These are phyloP conservation scores for Gymnocypris eckloni DNA, from an alignment of 2,797 vertebrate genomes.

Conservation along the genomic window DNA sequence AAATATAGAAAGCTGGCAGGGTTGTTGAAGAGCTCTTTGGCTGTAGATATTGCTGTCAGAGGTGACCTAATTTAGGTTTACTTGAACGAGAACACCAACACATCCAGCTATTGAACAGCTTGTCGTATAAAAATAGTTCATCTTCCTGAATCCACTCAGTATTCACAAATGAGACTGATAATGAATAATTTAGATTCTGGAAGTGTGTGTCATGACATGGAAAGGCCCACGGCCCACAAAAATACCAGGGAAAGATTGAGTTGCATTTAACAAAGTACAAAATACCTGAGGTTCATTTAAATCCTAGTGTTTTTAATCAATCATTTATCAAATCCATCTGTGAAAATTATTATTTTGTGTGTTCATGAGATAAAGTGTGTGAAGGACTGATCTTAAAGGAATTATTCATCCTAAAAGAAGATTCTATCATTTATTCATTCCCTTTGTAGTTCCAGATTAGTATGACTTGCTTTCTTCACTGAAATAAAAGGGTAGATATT, in stretches of 20 bases:
- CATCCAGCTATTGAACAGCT: slow-evolving; percentile 31
- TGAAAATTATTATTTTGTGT: not conserved
- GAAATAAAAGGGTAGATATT: not conserved
- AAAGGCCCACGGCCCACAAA: not conserved
- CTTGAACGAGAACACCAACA: slow-evolving; percentile 58
- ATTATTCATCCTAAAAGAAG: not conserved
- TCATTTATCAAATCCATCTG: not conserved
- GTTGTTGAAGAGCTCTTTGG: slow-evolving; percentile 43
- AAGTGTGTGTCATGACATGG: not conserved
- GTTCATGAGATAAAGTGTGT: not conserved
- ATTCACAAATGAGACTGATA: not conserved
- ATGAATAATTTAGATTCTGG: slow-evolving; percentile 6
- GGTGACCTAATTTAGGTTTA: slow-evolving; percentile 61
- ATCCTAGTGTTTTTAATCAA: not conserved
- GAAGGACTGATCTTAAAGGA: slow-evolving; percentile 8
- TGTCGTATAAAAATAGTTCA: slow-evolving; percentile 50
- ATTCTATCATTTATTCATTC: not conserved
- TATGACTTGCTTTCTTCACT: not conserved
- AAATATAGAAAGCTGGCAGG: slow-evolving; percentile 19
- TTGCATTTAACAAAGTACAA: not conserved
- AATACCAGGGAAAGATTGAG: not conserved
- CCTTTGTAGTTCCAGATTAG: not conserved
- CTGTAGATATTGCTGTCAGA: slow-evolving; percentile 46
- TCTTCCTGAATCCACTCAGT: not conserved
- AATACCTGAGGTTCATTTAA: not conserved